A percentile compares a stretch with the other conserved stretches of the same genome.
Conservation (phyloP, 2,113 vertebrate species). For the Sminthopsis crassicaudata region DNA sequence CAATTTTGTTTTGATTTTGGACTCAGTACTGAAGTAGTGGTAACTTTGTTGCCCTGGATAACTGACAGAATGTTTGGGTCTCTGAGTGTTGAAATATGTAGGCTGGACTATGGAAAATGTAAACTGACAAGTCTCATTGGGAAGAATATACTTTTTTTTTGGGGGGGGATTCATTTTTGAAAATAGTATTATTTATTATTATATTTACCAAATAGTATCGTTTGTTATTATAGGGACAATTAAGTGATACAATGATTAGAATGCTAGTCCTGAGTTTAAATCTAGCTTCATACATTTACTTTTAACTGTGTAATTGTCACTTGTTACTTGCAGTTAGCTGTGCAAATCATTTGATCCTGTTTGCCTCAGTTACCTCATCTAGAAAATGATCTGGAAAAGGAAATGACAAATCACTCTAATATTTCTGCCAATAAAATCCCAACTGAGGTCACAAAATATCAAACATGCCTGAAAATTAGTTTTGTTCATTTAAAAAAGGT, state of each 20-base stretch:
- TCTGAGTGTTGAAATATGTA: not conserved
- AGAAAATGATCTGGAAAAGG: not conserved
- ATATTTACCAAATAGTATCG: not conserved
- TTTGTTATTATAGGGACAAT: not conserved
- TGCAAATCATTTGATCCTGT: not conserved
- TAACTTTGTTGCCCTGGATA: not conserved
- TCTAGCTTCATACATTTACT: not conserved
- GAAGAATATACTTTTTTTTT: not conserved
- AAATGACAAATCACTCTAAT: not conserved
- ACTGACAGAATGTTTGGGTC: not conserved
- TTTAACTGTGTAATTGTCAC: not conserved
- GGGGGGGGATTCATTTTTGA: not conserved
- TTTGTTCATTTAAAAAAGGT: not conserved
- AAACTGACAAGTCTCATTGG: not conserved
- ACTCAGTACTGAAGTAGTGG: not conserved
- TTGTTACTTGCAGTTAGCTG: too few species aligned
- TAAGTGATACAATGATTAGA: not conserved
- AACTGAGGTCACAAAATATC: not conserved
- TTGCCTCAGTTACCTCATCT: not conserved
- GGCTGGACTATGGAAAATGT: not conserved
- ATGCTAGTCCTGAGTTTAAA: not conserved
- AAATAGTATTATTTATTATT: not conserved
- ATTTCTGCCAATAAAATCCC: not conserved
- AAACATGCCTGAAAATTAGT: not conserved
- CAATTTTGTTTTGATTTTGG: not conserved